Conservation (phyloP, 2,113 vertebrate genomes). For the Triplophysa tibetana region DNA sequence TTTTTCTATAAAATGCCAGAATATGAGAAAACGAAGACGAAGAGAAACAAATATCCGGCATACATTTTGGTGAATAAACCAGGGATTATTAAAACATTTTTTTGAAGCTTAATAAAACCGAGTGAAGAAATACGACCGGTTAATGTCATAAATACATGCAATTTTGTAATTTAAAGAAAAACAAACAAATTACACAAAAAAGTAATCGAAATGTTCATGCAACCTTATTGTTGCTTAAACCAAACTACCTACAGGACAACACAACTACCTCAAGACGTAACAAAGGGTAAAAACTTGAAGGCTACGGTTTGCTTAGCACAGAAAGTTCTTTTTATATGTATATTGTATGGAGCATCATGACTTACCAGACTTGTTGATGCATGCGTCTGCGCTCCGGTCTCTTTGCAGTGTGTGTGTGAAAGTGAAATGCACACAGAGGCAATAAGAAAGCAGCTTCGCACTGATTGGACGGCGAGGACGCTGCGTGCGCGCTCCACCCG, state of each 20-base stretch:
- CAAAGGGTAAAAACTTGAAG: neutral
- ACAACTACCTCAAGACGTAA: neutral
- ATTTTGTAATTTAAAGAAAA: too few relatives aligned
- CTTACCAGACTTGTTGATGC: conserved; percentile 47
- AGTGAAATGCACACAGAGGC: conserved; percentile 15
- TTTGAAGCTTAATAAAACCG: too few relatives aligned
- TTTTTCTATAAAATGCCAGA: neutral
- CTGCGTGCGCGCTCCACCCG: conserved; percentile 6
- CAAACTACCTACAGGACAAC: neutral
- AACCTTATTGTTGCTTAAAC: neutral
- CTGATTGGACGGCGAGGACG: conserved; percentile 40
- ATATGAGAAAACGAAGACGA: neutral
- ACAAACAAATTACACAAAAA: neutral
- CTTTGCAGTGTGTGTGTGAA: conserved; percentile 15
- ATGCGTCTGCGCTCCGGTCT: neutral
- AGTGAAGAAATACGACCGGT: too few relatives aligned
- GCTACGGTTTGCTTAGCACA: too few relatives aligned
- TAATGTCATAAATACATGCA: too few relatives aligned
- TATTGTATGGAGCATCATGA: neutral
- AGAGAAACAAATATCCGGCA: neutral
- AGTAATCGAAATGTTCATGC: neutral
- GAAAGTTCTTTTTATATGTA: neutral
- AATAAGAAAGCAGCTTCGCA: conserved; percentile 27
- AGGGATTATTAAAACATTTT: neutral
- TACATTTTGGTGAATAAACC: neutral